These are phyloP conservation scores for Fissipunctia ypsillon DNA, from an alignment of 2,888 invertebrate genomes.

Conservation along the genomic window DNA sequence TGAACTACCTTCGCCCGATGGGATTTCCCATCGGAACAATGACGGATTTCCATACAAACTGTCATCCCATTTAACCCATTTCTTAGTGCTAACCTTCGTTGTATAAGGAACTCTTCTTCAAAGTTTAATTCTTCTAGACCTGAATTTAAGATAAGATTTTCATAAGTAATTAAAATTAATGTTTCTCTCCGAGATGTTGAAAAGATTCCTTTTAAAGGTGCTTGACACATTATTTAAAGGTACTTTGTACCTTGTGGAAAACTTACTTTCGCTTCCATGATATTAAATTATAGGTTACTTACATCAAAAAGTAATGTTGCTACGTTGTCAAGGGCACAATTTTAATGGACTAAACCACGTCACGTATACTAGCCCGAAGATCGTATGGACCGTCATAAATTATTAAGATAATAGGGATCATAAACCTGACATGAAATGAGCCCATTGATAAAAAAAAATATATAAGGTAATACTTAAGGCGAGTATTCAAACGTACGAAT, in stretches of 20 bases:
- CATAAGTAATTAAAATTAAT: too few species aligned
- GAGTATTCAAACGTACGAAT: background rate
- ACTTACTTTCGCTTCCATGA: background rate
- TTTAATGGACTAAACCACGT: slow-evolving; percentile 26
- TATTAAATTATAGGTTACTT: background rate
- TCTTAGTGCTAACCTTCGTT: too few species aligned
- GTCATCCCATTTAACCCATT: too few species aligned
- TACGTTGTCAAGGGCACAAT: slow-evolving; percentile 10
- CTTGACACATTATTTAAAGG: background rate
- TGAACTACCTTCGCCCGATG: too few species aligned
- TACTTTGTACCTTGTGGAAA: background rate
- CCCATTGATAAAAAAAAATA: slow-evolving; percentile 6
- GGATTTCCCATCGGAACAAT: too few species aligned
- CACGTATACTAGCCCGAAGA: slow-evolving; percentile 9
- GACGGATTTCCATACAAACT: too few species aligned
- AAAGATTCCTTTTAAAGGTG: background rate
- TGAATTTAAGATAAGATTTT: too few species aligned
- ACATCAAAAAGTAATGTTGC: slow-evolving; percentile 10
- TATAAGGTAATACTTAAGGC: background rate
- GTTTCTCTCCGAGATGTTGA: background rate
- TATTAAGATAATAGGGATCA: slow-evolving; percentile 21
- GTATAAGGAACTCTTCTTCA: too few species aligned
- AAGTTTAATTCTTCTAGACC: too few species aligned
- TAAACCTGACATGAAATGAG: slow-evolving; percentile 8
- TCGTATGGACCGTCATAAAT: slow-evolving; percentile 24